Evolutionary conservation across 2,888 invertebrate species (phyloP), one percentile per base, ranked within the genome.

Genomic region (Ethmia dodecea): DNA sequence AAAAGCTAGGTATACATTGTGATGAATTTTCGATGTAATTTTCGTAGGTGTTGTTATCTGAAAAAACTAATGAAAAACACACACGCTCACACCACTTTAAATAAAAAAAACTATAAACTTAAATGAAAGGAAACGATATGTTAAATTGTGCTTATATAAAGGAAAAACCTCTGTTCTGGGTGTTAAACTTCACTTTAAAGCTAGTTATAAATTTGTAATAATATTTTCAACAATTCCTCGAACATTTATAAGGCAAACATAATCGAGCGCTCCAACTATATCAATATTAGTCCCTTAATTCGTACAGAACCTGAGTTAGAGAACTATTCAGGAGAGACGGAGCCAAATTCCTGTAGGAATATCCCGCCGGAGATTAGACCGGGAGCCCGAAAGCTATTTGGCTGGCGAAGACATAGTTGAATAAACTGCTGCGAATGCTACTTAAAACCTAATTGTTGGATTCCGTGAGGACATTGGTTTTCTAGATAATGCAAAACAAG

Each of bases 321-420:
- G 43, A 75, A 74, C 71, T 73, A 76, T 76, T 71, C 61, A 50
- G 57, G 35, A 51, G 53, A 45, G 62, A 63, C 62, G 50, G 58
- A 63, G 57, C 63, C 59, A 50, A 65, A 75, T 75, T 71, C 74
- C 65, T 60, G 30, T 32, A 64, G 22, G 13, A n/a, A 27, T 28
- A 15, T 13, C n/a, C 15, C 12, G 13, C 8, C 14, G 26, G 34
- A 33, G 33, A 36, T 27, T 36, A 36, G 31, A 16, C 15, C 31
- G 18, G 20, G 35, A 31, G 35, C 27, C 26, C n/a, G 9, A 28
- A 25, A 8, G 12, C 12, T 25, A 25, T 31, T 31, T 31, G 30
- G 20, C 15, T n/a, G 15, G 14, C 9, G 24, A 11, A 25, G 12
- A 16, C 4, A 20, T 22, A 38, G 18, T 38, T 31, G 34, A 38